Conservation (phyloP, 23 tunicate genomes). For the Oikopleura dioica region DNA sequence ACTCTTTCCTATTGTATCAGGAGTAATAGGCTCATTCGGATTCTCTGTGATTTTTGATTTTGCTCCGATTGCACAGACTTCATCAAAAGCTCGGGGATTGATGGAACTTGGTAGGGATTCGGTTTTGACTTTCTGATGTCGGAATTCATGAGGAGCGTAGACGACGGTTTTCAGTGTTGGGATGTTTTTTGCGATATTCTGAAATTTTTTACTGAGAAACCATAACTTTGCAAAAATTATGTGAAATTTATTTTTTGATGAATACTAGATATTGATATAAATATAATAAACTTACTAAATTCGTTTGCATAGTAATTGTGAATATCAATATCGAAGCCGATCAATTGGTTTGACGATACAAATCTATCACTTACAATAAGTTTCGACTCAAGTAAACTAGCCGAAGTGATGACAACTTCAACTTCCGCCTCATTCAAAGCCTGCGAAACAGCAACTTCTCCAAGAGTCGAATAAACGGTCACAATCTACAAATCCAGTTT, state of each 20-base stretch:
- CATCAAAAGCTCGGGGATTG: not conserved
- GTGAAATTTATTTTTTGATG: no score
- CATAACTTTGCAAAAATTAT: not conserved
- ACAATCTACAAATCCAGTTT: no score
- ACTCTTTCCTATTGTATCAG: slow-evolving; percentile 2
- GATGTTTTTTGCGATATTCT: not conserved
- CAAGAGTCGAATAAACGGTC: slow-evolving; percentile 84
- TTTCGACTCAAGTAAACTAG: slow-evolving; percentile 25
- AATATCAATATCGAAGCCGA: no score
- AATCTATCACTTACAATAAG: not conserved
- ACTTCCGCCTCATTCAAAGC: slow-evolving; percentile 67
- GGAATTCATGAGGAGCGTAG: not conserved
- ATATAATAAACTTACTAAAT: no score
- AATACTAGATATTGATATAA: not conserved
- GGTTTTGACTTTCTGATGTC: not conserved
- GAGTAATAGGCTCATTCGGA: slow-evolving; percentile 3
- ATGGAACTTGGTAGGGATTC: not conserved
- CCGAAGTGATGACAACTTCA: slow-evolving; percentile 45
- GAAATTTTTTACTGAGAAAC: not conserved
- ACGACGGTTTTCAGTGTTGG: not conserved
- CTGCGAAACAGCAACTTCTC: slow-evolving; percentile 56
- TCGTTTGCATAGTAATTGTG: no score
- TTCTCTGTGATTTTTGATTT: not conserved
- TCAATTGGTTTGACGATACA: no score
- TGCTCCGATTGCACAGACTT: not conserved